Evolutionary conservation across 30 jellyfish, hydroid and myxozoan genomes (phyloP), one percentile per base, ranked within the genome.

Genomic region (Aurelia aurita complex sp. Pacific): DNA sequence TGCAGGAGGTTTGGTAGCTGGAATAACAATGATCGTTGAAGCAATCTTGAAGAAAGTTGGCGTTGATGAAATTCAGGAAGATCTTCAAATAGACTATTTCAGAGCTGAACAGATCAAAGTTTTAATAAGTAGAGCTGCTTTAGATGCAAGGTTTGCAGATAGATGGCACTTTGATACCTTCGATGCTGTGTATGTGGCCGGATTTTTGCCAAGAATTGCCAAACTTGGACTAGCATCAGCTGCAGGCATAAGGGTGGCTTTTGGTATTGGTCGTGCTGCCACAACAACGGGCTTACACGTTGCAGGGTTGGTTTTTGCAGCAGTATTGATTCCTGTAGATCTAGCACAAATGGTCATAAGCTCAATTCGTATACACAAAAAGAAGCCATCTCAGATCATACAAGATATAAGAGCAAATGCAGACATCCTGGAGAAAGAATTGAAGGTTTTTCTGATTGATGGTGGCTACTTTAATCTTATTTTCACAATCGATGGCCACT

Each of bases 241-340:
- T 15, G 83, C 78, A 29, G 88, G 88, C 17, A 64, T 63, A 36
- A 72, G 87, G 9, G 52, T 85, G 35, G 88, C 88, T 3, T 13
- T 32, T 34, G 92, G 81, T n/a, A 51, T 73, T 1, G 85, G 81
- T 16, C 65, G 94, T 23, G 94, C 80, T 73, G 94, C 88, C 23
- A 43, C 83, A 19, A 74, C 94, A 50, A 52, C 88, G 15, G 94
- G 88, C 29, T 51, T 85, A 65, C 94, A 85, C 52, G 83, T 74
- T 73, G 94, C 88, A 2, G 94, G 94, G 4, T 42, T 85, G 73
- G 83, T 64, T 12, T 38, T 74, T 54, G 88, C 88, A 6, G 91
- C 84, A 8, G 88, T 67, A 9, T 14, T 85, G n/a, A 85, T 85
- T 10, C 94, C 94, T 5, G 53, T 85, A 33, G 94, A 85, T 52